These are phyloP conservation scores for Styela plicata DNA, from an alignment of 23 tunicate genomes.

Conservation along the genomic window DNA sequence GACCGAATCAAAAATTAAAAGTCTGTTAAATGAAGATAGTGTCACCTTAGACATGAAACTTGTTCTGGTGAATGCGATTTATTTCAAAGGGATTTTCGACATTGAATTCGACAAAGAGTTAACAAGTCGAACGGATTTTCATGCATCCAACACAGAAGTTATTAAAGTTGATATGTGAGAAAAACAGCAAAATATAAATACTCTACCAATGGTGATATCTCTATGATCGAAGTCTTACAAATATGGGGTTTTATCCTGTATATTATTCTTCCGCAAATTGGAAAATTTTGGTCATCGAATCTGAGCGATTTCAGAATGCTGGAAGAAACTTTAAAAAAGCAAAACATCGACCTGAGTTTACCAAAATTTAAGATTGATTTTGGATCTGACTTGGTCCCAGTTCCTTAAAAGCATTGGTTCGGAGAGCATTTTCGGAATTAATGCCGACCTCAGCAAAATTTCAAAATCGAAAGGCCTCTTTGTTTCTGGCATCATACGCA, in stretches of 20 bases:
- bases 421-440: too few relatives aligned
- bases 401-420: too few relatives aligned
- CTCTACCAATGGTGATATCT: too few relatives aligned
- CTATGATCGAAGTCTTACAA: too few relatives aligned
- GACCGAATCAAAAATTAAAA: slow-evolving; percentile 52
- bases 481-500: slow-evolving; percentile 22
- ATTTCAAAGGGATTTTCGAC: slow-evolving; percentile 72
- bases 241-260: too few relatives aligned
- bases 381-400: not conserved
- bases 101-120: slow-evolving; percentile 22
- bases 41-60: slow-evolving; percentile 23
- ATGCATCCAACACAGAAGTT: slow-evolving; percentile 4
- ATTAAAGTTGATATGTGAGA: slow-evolving; percentile 51
- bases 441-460: not conserved
- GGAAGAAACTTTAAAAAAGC: not conserved
- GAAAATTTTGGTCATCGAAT: not conserved
- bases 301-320: not conserved
- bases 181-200: slow-evolving; percentile 11
- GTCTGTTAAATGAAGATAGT: slow-evolving; percentile 43
- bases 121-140: slow-evolving; percentile 39
- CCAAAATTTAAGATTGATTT: not conserved
- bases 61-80: slow-evolving; percentile 66
- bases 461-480: slow-evolving; percentile 1
- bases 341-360: not conserved
- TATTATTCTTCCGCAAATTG: too few relatives aligned